Conservation (phyloP, 2,113 vertebrate species). For the Cettia cetti region DNA sequence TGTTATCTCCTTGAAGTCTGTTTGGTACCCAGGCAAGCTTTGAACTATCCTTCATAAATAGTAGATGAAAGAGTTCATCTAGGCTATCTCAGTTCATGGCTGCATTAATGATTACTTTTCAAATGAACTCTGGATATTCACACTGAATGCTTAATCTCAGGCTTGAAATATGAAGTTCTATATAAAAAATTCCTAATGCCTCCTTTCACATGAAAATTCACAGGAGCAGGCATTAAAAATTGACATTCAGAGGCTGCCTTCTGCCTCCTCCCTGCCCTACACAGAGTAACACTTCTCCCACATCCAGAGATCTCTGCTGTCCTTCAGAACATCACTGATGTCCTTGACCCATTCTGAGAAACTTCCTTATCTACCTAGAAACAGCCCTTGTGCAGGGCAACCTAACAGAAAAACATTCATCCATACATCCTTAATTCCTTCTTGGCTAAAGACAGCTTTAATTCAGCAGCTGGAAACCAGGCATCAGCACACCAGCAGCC, state of each 20-base stretch:
- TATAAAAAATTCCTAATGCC: not conserved
- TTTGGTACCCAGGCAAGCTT: not conserved
- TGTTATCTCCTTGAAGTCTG: not conserved
- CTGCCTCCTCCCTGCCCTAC: not conserved
- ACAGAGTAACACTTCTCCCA: not conserved
- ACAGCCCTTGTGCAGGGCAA: not conserved
- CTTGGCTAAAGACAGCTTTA: not conserved
- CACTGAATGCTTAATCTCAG: not conserved
- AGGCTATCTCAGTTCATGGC: not conserved
- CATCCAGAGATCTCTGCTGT: not conserved
- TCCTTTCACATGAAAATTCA: not conserved
- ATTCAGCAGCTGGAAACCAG: not conserved
- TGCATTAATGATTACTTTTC: slow-evolving; percentile 18
- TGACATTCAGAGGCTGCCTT: not conserved
- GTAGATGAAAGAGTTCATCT: slow-evolving; percentile 21
- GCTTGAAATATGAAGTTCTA: not conserved
- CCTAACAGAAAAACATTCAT: not conserved
- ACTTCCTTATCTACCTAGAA: not conserved
- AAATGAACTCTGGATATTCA: slow-evolving; percentile 2
- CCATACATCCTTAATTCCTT: not conserved
- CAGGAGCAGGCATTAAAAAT: not conserved
- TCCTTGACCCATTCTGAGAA: not conserved
- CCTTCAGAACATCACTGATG: not conserved
- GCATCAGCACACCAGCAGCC: not conserved
- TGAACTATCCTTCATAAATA: slow-evolving; percentile 7